Evolutionary conservation across 2,888 invertebrate genomes (phyloP).

Genomic region (Perithous albicinctus): DNA sequence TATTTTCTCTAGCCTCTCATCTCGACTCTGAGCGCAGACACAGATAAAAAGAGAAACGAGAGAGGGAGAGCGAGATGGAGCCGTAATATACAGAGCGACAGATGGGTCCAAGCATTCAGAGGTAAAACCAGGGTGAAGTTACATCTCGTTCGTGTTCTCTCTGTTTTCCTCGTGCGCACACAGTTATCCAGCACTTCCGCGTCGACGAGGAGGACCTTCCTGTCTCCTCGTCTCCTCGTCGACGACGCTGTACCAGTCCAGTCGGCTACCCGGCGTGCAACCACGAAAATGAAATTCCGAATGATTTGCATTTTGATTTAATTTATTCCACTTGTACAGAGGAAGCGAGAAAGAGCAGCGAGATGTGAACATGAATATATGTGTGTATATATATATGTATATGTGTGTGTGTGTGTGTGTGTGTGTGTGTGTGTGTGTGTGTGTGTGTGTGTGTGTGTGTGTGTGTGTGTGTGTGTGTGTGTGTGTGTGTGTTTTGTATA

Average conservation of each 20-base stretch:
- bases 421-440: neutral
- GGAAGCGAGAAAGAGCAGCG: conserved; percentile 12
- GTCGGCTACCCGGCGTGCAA: conserved; percentile 13
- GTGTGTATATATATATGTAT: no score
- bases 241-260: neutral
- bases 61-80: no score
- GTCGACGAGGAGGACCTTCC: conserved; percentile 36
- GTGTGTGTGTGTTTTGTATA: neutral
- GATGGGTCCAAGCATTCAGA: conserved; percentile 29
- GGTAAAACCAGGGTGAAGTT: neutral
- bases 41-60: neutral
- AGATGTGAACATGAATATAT: neutral
- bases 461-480: neutral
- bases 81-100: conserved; percentile 26
- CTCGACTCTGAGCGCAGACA: conserved; percentile 28
- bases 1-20: conserved; percentile 55
- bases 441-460: neutral
- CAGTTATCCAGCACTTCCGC: conserved; percentile 20
- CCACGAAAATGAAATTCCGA: conserved; percentile 72
- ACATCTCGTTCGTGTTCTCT: conserved; percentile 28
- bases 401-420: neutral
- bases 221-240: conserved; percentile 26
- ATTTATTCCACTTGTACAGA: conserved; percentile 35
- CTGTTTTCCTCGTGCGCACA: conserved; percentile 21
- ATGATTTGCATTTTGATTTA: conserved; percentile 69